Percentiles rank a stretch among this genome's conserved stretches.
These are phyloP conservation scores for Lamellibrachia satsuma DNA, from an alignment of 2,888 invertebrate genomes.

Conservation along the genomic window DNA sequence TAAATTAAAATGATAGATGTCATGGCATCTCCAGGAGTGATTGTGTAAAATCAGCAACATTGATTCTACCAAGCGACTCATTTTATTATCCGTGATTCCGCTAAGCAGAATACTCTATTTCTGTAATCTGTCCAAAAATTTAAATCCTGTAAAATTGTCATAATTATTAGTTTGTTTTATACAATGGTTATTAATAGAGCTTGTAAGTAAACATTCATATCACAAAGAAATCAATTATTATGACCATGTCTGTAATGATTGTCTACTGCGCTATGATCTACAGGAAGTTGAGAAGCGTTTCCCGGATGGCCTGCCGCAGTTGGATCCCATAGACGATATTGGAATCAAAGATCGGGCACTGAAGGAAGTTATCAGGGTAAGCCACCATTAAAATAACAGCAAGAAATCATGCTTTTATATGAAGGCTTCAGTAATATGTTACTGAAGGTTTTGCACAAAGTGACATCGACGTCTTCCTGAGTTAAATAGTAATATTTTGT, in stretches of 20 bases:
- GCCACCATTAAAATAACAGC: background rate
- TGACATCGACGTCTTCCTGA: too few relatives aligned
- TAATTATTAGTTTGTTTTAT: background rate
- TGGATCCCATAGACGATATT: conserved; percentile 97
- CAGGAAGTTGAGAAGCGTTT: conserved; percentile 82
- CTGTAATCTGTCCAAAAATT: background rate
- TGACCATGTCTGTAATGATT: background rate
- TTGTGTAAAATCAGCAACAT: too few relatives aligned
- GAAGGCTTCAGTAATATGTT: conserved; percentile 14
- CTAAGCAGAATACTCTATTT: background rate
- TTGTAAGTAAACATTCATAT: background rate
- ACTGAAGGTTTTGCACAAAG: too few relatives aligned
- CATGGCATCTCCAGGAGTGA: background rate
- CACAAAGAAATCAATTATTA: background rate
- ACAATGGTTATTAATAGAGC: background rate
- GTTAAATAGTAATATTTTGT: too few relatives aligned
- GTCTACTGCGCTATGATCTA: background rate
- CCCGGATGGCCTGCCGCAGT: conserved; percentile 83
- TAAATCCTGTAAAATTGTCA: background rate
- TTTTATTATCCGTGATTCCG: too few relatives aligned
- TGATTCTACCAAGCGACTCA: too few relatives aligned
- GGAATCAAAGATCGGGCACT: conserved; percentile 74
- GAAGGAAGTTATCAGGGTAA: conserved; percentile 31
- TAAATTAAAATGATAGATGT: background rate
- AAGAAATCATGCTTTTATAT: background rate